Percentiles rank a stretch among this genome's conserved stretches.
phyloP scores from a whole-genome alignment of 2,888 invertebrate genomes.

The Thalpophila matura region DNA sequence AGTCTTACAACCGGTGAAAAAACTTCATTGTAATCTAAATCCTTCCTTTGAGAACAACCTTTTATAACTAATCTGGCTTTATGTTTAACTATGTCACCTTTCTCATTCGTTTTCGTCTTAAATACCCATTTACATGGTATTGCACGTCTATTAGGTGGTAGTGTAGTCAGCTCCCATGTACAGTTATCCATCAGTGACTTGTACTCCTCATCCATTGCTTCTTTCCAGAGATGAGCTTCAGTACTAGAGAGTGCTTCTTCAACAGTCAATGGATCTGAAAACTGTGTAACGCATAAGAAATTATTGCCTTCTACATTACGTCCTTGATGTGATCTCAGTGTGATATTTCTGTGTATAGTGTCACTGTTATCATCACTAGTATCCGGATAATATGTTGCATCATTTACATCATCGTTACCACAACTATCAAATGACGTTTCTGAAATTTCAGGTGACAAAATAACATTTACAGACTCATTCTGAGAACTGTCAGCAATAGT shows the following conservation, averaged over 20 bases:
- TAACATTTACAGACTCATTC: background rate
- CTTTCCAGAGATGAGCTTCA: background rate
- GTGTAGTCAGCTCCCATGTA: no score
- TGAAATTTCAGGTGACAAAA: background rate
- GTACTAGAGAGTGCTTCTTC: constrained; percentile 12
- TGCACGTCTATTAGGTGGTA: no score
- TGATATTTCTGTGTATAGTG: background rate
- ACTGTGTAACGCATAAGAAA: background rate
- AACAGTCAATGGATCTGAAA: background rate
- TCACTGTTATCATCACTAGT: background rate
- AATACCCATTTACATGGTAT: no score
- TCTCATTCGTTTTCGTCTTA: no score
- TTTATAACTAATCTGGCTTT: no score
- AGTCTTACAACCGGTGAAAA: no score
- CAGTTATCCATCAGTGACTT: no score
- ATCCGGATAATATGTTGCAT: background rate
- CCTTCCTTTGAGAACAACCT: no score
- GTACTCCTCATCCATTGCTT: constrained; percentile 5
- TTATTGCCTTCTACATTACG: no score
- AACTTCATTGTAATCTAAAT: no score
- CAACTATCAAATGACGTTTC: constrained; percentile 1
- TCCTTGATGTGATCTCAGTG: constrained; percentile 9
- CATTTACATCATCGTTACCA: background rate
- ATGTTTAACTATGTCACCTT: no score
- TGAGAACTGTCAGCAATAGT: background rate